These are phyloP conservation scores for Deladenus siricidicola DNA, from an alignment of 2,888 invertebrate genomes.

Conservation along the genomic window DNA sequence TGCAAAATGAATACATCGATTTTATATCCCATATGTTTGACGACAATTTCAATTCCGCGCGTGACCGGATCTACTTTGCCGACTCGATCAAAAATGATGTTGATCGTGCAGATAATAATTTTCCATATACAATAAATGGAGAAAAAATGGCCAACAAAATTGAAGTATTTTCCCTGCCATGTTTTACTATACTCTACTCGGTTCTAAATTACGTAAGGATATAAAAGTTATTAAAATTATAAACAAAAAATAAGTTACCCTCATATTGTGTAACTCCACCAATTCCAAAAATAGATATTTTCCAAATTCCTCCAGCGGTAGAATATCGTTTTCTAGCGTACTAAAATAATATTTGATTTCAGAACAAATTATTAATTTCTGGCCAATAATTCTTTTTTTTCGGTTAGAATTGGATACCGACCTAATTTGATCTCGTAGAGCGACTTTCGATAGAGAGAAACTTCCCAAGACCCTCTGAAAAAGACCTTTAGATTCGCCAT, in stretches of 20 bases:
- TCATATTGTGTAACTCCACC: slow-evolving; percentile 72
- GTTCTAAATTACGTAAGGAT: slow-evolving; percentile 61
- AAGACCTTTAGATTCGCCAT: slow-evolving; percentile 8
- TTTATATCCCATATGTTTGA: slow-evolving; percentile 87
- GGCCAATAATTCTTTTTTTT: not conserved
- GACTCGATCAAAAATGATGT: slow-evolving; percentile 96
- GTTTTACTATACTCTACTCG: slow-evolving; percentile 88
- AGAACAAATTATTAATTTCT: not conserved
- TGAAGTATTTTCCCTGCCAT: slow-evolving; percentile 94
- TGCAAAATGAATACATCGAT: slow-evolving; percentile 74
- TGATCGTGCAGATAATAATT: slow-evolving; percentile 80
- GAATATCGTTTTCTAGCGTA: slow-evolving; percentile 74
- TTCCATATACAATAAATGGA: slow-evolving; percentile 97
- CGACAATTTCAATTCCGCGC: slow-evolving; percentile 85
- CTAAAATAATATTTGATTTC: slow-evolving; percentile 50
- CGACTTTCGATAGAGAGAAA: not conserved
- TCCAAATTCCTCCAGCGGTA: slow-evolving; percentile 79
- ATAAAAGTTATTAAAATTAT: slow-evolving; percentile 11
- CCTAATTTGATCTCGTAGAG: not conserved
- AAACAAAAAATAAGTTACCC: slow-evolving; percentile 30
- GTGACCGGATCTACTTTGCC: slow-evolving; percentile 98
- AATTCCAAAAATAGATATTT: slow-evolving; percentile 91
- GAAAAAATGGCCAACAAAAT: slow-evolving; percentile 94
- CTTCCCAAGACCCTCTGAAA: slow-evolving; percentile 10
- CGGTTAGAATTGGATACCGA: not conserved